Percentiles rank a stretch among this genome's conserved stretches.
These are phyloP conservation scores for Noctilio leporinus DNA, from an alignment of 2,113 vertebrate species.

Conservation along the genomic window DNA sequence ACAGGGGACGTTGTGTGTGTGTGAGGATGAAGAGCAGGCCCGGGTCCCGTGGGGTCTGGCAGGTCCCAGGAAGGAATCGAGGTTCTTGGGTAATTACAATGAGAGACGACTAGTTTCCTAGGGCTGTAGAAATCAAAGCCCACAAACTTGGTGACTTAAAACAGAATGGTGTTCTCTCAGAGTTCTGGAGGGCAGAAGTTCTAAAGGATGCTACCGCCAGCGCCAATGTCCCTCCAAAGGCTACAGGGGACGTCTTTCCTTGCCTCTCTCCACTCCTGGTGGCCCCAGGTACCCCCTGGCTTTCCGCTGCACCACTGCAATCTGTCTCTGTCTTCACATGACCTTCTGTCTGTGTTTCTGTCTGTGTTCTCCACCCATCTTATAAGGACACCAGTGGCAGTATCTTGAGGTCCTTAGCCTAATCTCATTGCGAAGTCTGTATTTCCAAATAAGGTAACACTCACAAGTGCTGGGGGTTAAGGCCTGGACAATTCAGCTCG, in stretches of 20 bases:
- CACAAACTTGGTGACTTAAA: background rate
- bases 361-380: background rate
- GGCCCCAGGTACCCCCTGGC: background rate
- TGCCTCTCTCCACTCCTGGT: background rate
- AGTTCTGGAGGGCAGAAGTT: background rate
- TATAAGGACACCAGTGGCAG: background rate
- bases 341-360: background rate
- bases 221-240: background rate
- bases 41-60: fast-evolving
- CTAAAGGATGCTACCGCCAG: background rate
- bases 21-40: background rate
- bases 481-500: background rate
- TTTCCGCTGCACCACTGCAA: too few relatives aligned
- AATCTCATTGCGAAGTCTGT: background rate
- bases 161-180: background rate
- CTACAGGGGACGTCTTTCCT: background rate
- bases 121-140: background rate
- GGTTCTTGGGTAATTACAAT: background rate
- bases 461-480: background rate
- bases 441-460: background rate
- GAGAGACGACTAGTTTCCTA: background rate
- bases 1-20: fast-evolving
- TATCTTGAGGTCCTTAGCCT: background rate
- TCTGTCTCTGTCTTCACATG: too few relatives aligned
- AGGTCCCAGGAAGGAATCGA: background rate